Conservation (phyloP, 2,888 invertebrate species). For the Drosophila dives region DNA sequence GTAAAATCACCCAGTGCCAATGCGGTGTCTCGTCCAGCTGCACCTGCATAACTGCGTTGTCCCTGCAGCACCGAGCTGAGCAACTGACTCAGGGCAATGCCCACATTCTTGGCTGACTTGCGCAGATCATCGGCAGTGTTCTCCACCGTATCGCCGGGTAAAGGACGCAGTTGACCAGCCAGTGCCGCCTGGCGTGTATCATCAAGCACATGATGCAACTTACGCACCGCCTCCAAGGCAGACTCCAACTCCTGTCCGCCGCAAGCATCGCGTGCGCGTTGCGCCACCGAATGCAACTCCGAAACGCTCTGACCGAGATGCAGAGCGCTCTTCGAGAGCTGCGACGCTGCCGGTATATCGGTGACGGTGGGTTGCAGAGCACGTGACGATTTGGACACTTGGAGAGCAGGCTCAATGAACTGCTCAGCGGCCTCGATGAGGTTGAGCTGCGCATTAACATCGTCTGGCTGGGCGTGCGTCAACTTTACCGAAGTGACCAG, state of each 20-base stretch:
- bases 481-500: slow-evolving; percentile 92
- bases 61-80: slow-evolving; percentile 93
- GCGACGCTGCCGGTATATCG: slow-evolving; percentile 91
- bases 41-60: slow-evolving; percentile 92
- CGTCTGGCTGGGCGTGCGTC: slow-evolving; percentile 89
- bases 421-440: slow-evolving; percentile 94
- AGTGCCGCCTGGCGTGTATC: slow-evolving; percentile 92
- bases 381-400: slow-evolving; percentile 91
- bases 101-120: slow-evolving; percentile 89
- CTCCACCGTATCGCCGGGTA: slow-evolving; percentile 92
- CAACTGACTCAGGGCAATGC: slow-evolving; percentile 93
- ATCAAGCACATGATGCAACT: slow-evolving; percentile 92
- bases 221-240: slow-evolving; percentile 92
- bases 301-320: slow-evolving; percentile 84
- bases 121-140: slow-evolving; percentile 86
- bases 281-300: slow-evolving; percentile 87
- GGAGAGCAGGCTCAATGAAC: slow-evolving; percentile 90
- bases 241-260: slow-evolving; percentile 94
- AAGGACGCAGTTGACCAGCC: slow-evolving; percentile 89
- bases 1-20: slow-evolving; percentile 90
- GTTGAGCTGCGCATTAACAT: slow-evolving; percentile 91
- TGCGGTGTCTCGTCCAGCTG: slow-evolving; percentile 93
- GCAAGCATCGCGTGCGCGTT: slow-evolving; percentile 90
- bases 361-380: slow-evolving; percentile 93
- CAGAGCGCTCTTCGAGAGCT: slow-evolving; percentile 86